Percentiles rank a stretch among this genome's conserved stretches.
Conservation (phyloP, 2,888 invertebrate species). For the Drepanosiphum platanoidis region DNA sequence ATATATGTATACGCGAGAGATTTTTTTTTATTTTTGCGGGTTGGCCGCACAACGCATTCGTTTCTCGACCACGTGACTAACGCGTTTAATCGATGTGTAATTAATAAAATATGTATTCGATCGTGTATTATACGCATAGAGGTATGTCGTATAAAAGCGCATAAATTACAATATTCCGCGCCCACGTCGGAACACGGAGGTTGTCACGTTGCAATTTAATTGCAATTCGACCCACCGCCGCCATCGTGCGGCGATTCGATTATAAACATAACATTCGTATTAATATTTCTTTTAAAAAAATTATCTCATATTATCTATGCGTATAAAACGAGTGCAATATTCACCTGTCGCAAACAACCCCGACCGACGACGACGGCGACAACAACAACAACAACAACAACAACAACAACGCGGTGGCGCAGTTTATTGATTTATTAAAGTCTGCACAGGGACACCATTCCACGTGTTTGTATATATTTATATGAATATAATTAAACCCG, state of each 20-base stretch:
- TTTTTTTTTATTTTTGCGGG: background rate
- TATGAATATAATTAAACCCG: no score
- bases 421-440: no score
- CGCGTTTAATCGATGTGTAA: background rate
- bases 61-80: background rate
- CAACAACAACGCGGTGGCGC: no score
- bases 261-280: no score
- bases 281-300: no score
- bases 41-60: background rate
- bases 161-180: background rate
- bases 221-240: background rate
- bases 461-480: no score
- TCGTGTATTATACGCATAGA: background rate
- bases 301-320: no score
- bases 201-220: background rate
- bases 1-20: no score
- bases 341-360: background rate
- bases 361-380: background rate
- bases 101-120: background rate
- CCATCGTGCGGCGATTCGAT: no score
- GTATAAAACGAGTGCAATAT: background rate
- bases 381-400: background rate
- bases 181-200: constrained; percentile 3
- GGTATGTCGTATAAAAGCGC: background rate
- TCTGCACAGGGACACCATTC: no score